These are phyloP conservation scores for Poliocrania exsul DNA, from an alignment of 2,797 vertebrate genomes.

Conservation along the genomic window DNA sequence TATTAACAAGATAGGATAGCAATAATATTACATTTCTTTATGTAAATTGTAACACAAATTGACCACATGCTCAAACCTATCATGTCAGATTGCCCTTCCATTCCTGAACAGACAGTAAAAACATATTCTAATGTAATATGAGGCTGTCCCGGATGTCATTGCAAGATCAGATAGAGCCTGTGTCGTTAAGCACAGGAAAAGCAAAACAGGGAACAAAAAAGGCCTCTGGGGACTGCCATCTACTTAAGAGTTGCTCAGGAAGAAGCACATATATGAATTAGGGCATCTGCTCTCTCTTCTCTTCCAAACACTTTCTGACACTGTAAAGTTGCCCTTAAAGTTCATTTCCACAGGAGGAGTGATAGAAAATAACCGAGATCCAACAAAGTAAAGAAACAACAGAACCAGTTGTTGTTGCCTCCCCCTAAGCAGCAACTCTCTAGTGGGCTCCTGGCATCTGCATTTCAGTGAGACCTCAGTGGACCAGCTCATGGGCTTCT, in stretches of 20 bases:
- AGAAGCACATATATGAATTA: not conserved
- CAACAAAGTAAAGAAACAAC: not conserved
- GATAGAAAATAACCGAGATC: not conserved
- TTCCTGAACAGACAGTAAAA: not conserved
- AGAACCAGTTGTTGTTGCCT: fast-evolving
- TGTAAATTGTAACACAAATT: not conserved
- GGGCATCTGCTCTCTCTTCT: not conserved
- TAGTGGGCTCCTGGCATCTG: not conserved
- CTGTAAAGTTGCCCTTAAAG: not conserved
- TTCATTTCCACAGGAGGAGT: not conserved
- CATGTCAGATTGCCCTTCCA: not conserved
- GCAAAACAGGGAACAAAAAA: not conserved
- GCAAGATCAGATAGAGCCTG: not conserved
- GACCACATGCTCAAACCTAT: not conserved
- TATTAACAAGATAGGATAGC: not conserved
- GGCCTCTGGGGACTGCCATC: not conserved
- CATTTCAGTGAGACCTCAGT: not conserved
- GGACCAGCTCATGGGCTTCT: not conserved
- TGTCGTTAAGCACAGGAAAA: not conserved
- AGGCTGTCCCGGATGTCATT: not conserved
- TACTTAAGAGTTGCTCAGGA: not conserved
- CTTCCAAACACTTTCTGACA: not conserved
- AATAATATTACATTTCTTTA: not conserved
- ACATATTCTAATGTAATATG: not conserved
- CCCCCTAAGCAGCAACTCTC: not conserved